These are phyloP conservation scores for Epinephelus malabaricus DNA, from an alignment of 2,797 vertebrate genomes.

Conservation along the genomic window DNA sequence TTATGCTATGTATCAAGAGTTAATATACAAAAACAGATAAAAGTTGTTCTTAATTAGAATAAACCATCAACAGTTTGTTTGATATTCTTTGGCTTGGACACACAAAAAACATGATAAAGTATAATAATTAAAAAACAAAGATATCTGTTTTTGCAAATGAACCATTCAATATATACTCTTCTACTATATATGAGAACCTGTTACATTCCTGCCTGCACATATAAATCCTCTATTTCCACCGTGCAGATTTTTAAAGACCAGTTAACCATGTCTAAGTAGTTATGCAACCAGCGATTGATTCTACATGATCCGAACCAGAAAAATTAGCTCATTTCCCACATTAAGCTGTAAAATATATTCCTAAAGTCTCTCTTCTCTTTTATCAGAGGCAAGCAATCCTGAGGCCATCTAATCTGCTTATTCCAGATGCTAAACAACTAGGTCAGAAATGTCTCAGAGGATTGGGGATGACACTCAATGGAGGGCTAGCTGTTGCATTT, in stretches of 20 bases:
- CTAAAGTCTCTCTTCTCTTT: background rate
- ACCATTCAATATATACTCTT: too few relatives aligned
- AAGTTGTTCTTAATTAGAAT: too few relatives aligned
- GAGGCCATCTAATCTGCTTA: conserved; percentile 54
- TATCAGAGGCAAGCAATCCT: conserved; percentile 9
- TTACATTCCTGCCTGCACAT: background rate
- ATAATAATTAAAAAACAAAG: too few relatives aligned
- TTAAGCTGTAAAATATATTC: background rate
- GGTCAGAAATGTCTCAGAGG: conserved; percentile 58
- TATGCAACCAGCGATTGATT: background rate
- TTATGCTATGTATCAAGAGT: too few relatives aligned
- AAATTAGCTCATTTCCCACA: background rate
- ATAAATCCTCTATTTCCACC: background rate
- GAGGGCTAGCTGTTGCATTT: conserved; percentile 28
- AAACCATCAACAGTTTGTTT: too few relatives aligned
- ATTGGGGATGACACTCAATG: conserved; percentile 29
- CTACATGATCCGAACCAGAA: background rate
- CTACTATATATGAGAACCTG: background rate
- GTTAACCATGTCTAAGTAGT: background rate
- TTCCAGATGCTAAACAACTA: conserved; percentile 61
- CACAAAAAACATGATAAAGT: too few relatives aligned
- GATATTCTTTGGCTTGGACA: too few relatives aligned
- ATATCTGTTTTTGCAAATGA: too few relatives aligned
- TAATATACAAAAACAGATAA: too few relatives aligned
- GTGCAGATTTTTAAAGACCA: background rate